Conservation (phyloP, 2,888 invertebrate genomes). For the Parelbella ahira region DNA sequence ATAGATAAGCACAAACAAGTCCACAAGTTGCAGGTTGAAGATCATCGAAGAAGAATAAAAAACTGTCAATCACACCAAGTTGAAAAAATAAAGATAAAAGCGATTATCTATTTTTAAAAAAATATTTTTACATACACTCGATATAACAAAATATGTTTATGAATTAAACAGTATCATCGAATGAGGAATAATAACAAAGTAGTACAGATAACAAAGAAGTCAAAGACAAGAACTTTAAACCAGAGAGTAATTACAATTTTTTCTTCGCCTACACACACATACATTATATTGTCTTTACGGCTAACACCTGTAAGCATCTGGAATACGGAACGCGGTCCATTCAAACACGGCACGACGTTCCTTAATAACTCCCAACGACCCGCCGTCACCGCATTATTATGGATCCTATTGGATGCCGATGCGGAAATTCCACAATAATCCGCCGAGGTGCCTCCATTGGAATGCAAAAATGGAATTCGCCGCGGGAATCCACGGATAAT, state of each 20-base stretch:
- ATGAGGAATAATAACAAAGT: too few relatives aligned
- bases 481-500: conserved; percentile 28
- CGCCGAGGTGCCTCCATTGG: conserved; percentile 50
- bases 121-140: too few relatives aligned
- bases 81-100: too few relatives aligned
- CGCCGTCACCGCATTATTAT: conserved; percentile 63
- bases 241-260: neutral
- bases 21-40: too few relatives aligned
- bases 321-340: conserved; percentile 38
- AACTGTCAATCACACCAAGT: too few relatives aligned
- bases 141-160: too few relatives aligned
- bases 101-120: too few relatives aligned
- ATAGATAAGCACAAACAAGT: too few relatives aligned
- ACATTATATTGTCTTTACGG: conserved; percentile 3
- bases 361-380: conserved; percentile 53
- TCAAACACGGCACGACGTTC: conserved; percentile 32
- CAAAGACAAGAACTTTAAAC: conserved; percentile 1
- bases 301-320: conserved; percentile 21
- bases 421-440: conserved; percentile 62
- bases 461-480: conserved; percentile 48
- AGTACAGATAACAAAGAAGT: too few relatives aligned
- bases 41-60: too few relatives aligned
- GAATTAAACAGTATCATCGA: too few relatives aligned
- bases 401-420: conserved; percentile 50
- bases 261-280: too few relatives aligned